Conservation (phyloP, 2,888 invertebrate species). For the Imbricaverruca yamaguchii region DNA sequence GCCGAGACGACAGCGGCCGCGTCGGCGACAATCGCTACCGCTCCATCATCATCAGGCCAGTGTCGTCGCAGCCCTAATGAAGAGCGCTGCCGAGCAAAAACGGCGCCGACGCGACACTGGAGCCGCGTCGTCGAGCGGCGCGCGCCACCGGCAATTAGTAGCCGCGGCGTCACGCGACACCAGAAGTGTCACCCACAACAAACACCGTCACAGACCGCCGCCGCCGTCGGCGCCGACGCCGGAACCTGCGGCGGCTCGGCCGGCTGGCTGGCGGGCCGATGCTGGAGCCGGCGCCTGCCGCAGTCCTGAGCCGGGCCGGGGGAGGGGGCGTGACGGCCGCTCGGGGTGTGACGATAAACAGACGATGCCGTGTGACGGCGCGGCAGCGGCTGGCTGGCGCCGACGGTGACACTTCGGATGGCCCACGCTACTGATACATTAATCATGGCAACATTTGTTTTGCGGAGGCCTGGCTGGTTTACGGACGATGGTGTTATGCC, state of each 20-base stretch:
- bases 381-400: neutral
- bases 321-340: neutral
- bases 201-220: neutral
- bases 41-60: constrained; percentile 12
- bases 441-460: too few species aligned
- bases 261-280: neutral
- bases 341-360: neutral
- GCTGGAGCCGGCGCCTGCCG: neutral
- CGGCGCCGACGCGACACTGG: neutral
- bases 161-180: neutral
- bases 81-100: constrained; percentile 7
- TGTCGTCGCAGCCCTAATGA: constrained; percentile 17
- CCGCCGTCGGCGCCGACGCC: neutral
- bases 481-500: neutral
- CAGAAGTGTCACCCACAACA: neutral
- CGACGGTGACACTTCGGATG: neutral
- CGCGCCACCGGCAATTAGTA: constrained; percentile 14
- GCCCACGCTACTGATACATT: too few species aligned
- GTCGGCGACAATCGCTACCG: neutral
- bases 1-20: neutral
- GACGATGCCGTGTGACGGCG: neutral
- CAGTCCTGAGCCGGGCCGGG: neutral
- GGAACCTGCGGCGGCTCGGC: neutral
- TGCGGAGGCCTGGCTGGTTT: too few species aligned
- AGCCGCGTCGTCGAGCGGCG: neutral